Evolutionary conservation across 2,797 vertebrate genomes (phyloP), one percentile per base, ranked within the genome.

Genomic region (Varecia variegata): DNA sequence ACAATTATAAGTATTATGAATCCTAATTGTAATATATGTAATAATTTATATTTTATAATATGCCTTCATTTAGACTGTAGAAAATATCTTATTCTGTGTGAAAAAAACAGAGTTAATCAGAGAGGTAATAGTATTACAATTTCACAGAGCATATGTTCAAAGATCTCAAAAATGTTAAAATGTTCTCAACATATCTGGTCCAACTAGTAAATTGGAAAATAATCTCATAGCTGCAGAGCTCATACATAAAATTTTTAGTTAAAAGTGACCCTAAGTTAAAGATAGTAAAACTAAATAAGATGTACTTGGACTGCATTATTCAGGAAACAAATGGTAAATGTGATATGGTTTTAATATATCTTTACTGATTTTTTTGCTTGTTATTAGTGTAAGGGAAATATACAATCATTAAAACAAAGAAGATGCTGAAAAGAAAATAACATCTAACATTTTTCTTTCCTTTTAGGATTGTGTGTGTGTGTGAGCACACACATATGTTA

Each of bases 11-110:
- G 45, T 62, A 68, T 60, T 84, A n/a, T 38, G 85, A 87, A 84
- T 92, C 10, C 12, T 89, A 77, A 94, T 4, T 54, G 6, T 91
- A 95, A 91, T 43, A 81, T 21, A 93, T 18, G 84, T 94, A 95
- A 40, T 90, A 43, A 54, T 77, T 96, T 85, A 52, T 65, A 90
- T 90, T 81, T 93, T 80, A 91, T 35, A 89, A 52, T 83, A 65
- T 25, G 60, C 5, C 81, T 65, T 50, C 7, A 77, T 90, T 73
- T 87, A 86, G n/a, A 87, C 7, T 58, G 68, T 23, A 50, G n/a
- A 4, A 74, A 85, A n/a, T 67, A 67, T 71, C 2, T 84, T 85
- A 93, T 73, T 88, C 8, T 62, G 3, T 68, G 38, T 67, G 14
- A 94, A 77, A 92, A 89, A 81, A 90, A 58, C 45, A 47, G 18